These are phyloP conservation scores for Emydura subglobosa DNA, from an alignment of 2,113 vertebrate genomes.

Conservation along the genomic window DNA sequence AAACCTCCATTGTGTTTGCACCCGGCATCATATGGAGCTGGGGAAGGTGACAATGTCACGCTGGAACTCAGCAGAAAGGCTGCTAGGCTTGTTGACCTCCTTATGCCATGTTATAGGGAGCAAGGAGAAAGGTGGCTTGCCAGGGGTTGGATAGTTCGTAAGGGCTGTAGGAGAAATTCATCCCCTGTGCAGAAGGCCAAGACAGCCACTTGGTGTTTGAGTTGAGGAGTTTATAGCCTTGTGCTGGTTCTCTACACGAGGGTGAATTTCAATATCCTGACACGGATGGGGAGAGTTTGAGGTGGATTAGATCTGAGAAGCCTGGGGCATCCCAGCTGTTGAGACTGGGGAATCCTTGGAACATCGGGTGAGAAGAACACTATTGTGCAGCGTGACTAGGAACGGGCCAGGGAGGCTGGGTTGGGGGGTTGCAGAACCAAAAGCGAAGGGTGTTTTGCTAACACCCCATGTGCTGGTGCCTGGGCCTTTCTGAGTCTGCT, in stretches of 20 bases:
- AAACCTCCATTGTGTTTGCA: background rate
- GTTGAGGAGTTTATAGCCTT: background rate
- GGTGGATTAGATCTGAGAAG: background rate
- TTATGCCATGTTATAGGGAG: rapidly evolving
- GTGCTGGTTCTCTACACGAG: background rate
- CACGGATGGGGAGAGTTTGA: background rate
- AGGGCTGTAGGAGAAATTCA: background rate
- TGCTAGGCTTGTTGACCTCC: rapidly evolving
- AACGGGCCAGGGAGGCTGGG: background rate
- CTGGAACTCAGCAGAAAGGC: background rate
- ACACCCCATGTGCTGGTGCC: background rate
- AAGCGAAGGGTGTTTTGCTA: background rate
- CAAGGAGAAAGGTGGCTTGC: background rate
- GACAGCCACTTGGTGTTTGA: background rate
- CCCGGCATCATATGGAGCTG: background rate
- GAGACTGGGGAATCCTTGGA: background rate
- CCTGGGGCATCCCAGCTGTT: background rate
- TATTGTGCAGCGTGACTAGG: no score
- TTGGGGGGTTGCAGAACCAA: background rate
- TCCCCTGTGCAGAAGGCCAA: background rate
- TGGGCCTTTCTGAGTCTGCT: background rate
- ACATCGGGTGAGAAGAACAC: background rate
- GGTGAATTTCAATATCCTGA: background rate
- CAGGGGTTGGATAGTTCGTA: background rate
- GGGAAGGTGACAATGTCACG: background rate